A percentile compares a stretch with the other conserved stretches of the same genome.
Evolutionary conservation across 2,113 vertebrate species (phyloP).

Genomic region (Cynocephalus volans): DNA sequence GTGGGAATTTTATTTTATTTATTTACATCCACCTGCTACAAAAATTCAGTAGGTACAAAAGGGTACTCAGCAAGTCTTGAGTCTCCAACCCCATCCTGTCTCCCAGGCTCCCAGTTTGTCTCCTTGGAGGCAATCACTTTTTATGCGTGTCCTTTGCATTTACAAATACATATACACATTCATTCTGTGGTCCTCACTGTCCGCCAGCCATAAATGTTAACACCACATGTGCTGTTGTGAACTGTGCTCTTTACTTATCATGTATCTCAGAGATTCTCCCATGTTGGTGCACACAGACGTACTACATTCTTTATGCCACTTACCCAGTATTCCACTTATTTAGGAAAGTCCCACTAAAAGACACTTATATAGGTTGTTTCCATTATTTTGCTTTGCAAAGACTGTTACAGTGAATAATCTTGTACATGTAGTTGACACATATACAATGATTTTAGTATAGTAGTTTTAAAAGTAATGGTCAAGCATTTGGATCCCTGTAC

Average conservation of each 20-base stretch:
- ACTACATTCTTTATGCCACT: background rate
- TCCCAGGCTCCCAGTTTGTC: background rate
- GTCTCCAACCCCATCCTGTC: background rate
- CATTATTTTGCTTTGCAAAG: background rate
- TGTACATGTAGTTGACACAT: background rate
- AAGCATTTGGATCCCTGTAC: no score
- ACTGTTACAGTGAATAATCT: background rate
- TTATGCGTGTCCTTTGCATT: background rate
- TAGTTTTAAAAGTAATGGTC: background rate
- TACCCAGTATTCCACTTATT: background rate
- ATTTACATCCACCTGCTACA: background rate
- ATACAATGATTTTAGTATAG: background rate
- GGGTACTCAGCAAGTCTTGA: background rate
- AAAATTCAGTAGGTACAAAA: background rate
- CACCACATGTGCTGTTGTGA: background rate
- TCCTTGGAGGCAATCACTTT: background rate
- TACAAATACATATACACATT: background rate
- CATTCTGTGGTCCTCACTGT: background rate
- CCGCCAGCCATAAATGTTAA: background rate
- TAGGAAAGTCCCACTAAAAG: background rate
- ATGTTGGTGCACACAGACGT: background rate
- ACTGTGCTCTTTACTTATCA: background rate
- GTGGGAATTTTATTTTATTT: constrained; percentile 1
- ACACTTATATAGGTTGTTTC: background rate
- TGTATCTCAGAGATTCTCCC: background rate